Evolutionary conservation across 2,113 vertebrate genomes (phyloP), one percentile per base, ranked within the genome.

Genomic region (Pterophyllum scalare): DNA sequence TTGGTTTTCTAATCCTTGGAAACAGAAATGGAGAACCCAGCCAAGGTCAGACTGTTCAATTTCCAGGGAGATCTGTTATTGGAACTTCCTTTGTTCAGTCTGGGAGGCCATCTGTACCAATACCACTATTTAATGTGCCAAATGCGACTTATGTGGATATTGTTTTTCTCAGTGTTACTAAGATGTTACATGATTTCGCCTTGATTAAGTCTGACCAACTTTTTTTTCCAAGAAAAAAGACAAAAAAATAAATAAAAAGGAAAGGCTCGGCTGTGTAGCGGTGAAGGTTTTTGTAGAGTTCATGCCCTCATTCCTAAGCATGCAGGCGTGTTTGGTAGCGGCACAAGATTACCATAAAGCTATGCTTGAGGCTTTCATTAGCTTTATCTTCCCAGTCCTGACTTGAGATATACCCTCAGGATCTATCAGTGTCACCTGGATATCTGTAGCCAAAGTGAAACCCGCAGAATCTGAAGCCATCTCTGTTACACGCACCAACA

Each of bases 1-100:
- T 94, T 93, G 82, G 87, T 92, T 91, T 93, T 91, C 83, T 92
- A 92, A 93, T 94, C 92, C 88, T 88, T 84, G 86, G 89, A 88
- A 88, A 88, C 81, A 87, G 90, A 92, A 90, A 61, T 40, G 28
- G 59, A 81, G 80, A 82, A 77, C 49, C 54, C 1, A 59, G 87
- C 88, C 82, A 85, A 89, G 89, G 87, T 86, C 90, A 81, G 70
- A 62, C 62, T 86, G 81, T 89, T 82, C 75, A 59, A 72, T 79
- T 83, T 93, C 90, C 90, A 87, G 52, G 61, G 79, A 75, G 87
- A 89, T 88, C 85, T 72, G 85, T 82, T 85, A 85, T 92, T 87
- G 83, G 82, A 86, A 83, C 83, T 56, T 75, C 81, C 80, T 88
- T 90, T 89, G 89, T 94, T 92, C 86, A 59, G 56, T 74, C 65